phyloP scores from a whole-genome alignment of 2,888 invertebrate species.

The Morpho achilles region DNA sequence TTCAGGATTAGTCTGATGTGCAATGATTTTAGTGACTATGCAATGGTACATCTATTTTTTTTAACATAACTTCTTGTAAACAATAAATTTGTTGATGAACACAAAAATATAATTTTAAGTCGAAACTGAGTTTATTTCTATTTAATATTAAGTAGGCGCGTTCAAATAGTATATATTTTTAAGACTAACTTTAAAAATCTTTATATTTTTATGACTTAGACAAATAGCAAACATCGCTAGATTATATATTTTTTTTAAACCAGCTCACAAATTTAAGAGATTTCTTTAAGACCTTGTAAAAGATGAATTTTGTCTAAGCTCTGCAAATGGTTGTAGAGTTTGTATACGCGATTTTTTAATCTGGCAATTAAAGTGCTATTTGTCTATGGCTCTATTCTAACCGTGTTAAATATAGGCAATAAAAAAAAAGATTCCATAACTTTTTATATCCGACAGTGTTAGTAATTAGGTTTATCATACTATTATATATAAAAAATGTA shows the following conservation, averaged over 20 bases:
- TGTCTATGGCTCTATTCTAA: conserved; percentile 7
- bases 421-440: conserved; percentile 56
- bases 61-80: not conserved
- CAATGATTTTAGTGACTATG: too few species aligned
- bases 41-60: too few species aligned
- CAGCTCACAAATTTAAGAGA: too few species aligned
- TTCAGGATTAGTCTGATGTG: too few species aligned
- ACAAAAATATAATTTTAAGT: conserved; percentile 6
- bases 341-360: not conserved
- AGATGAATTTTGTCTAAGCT: too few species aligned
- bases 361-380: conserved; percentile 3
- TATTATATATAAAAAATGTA: conserved; percentile 34
- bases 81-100: not conserved
- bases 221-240: conserved; percentile 1
- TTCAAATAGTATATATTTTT: conserved; percentile 52
- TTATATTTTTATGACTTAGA: conserved; percentile 45
- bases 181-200: conserved; percentile 37
- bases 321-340: too few species aligned
- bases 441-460: conserved; percentile 59
- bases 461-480: conserved; percentile 29
- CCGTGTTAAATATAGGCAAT: conserved; percentile 30
- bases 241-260: too few species aligned
- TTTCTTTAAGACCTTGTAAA: too few species aligned
- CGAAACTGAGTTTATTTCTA: conserved; percentile 27
- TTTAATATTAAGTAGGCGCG: conserved; percentile 36